A percentile compares a stretch with the other conserved stretches of the same genome.
Evolutionary conservation across 2,113 vertebrate species (phyloP).

Genomic region (Ceyx cyanopectus): DNA sequence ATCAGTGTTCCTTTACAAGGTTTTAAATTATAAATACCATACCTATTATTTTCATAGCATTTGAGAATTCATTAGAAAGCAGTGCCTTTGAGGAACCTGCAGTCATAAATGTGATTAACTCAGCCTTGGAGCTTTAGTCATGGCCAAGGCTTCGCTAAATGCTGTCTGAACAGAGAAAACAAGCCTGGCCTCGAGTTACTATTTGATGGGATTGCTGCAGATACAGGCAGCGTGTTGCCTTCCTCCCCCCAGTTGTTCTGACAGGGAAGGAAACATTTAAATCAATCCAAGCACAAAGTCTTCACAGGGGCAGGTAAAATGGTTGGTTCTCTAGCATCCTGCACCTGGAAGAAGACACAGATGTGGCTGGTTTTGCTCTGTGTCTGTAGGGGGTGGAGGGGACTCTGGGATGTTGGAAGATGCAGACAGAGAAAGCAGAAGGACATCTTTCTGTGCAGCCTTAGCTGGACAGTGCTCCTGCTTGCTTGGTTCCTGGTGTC

Average conservation of each 20-base stretch:
- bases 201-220: not conserved
- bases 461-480: not conserved
- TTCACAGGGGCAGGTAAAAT: not conserved
- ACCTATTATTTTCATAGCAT: not conserved
- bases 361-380: not conserved
- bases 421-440: not conserved
- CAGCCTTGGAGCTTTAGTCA: not conserved
- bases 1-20: not conserved
- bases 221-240: not conserved
- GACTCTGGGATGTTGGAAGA: not conserved
- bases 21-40: not conserved
- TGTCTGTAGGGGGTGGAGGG: not conserved
- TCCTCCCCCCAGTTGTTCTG: not conserved
- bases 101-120: not conserved
- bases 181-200: not conserved
- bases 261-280: not conserved
- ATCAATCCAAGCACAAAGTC: not conserved
- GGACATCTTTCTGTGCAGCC: not conserved
- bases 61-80: slow-evolving; percentile 4
- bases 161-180: not conserved
- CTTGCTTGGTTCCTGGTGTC: not conserved
- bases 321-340: not conserved
- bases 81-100: not conserved
- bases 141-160: not conserved
- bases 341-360: not conserved